Base-by-base conservation (phyloP, 2,888 invertebrate genomes). In the Tethea ocularis region DNA sequence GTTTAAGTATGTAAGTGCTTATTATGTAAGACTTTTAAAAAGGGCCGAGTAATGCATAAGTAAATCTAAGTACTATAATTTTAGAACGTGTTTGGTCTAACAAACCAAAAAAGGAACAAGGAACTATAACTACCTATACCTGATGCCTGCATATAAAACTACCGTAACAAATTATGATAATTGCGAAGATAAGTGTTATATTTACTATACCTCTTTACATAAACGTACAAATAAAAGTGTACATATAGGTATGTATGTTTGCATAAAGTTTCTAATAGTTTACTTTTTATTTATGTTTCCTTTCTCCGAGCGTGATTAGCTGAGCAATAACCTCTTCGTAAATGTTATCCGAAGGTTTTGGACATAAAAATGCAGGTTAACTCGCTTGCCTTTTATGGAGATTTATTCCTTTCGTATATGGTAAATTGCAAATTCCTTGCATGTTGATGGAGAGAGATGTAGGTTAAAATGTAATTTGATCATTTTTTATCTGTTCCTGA, bases 261-360 rank as follows among this genome's bases (percentile, higher is more conserved):
- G 54, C 54, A 54, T 54, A 33, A 54, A 54, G 54, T 33, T 54
- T 54, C 54, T 54, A 33, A 54, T 54, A 54, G 46, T 54, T 54
- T 54, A 54, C 54, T 54, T 33, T 57, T 41, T 54, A 33, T 26
- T 52, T 38, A n/a, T 11, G n/a, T 51, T 57, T 60, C 60, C 60
- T 60, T 60, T 60, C 60, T 60, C 60, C 51, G 23, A 51, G 33
- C 53, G 51, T 54, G 51, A 57, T 60, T 51, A 60, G 57, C 17
- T 29, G 20, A 22, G 22, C 17, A 54, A 52, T 26, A 26, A 17
- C n/a, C 20, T 33, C 29, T 54, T 2, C 13, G 13, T 20, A n/a
- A 13, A 33, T 53, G 29, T 53, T 53, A 53, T 26, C 52, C 13
- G 29, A 53, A 54, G 33, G 54, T 22, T 33, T 54, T 7, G 29